phyloP scores from a whole-genome alignment of 2,888 invertebrate genomes.

The Abrostola tripartita region DNA sequence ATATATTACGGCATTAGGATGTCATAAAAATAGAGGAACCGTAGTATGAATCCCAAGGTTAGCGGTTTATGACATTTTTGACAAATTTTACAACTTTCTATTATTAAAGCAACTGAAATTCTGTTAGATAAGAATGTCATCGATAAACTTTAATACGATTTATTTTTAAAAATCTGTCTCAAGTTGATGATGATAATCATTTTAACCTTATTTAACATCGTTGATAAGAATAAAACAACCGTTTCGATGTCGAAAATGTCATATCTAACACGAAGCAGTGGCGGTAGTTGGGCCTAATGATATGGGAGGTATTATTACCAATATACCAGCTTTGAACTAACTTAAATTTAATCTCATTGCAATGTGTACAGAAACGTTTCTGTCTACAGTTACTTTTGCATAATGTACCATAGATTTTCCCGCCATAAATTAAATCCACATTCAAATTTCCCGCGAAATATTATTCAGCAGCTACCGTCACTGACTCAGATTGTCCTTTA shows the following conservation, averaged over 20 bases:
- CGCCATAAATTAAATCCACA: conserved; percentile 13
- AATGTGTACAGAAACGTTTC: not conserved
- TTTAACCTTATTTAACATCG: not conserved
- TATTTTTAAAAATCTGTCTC: too few relatives aligned
- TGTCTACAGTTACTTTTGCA: not conserved
- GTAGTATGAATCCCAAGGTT: conserved; percentile 31
- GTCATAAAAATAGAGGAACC: conserved; percentile 41
- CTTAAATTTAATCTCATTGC: not conserved
- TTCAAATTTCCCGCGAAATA: conserved; percentile 18
- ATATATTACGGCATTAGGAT: conserved; percentile 20
- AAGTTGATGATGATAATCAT: too few relatives aligned
- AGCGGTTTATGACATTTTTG: conserved; percentile 37
- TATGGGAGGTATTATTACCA: not conserved
- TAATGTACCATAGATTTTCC: conserved; percentile 30
- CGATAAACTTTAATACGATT: too few relatives aligned
- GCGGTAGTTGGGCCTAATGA: conserved; percentile 5
- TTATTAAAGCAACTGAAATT: not conserved
- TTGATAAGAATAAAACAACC: not conserved
- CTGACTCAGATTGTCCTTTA: conserved; percentile 6
- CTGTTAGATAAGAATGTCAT: too few relatives aligned
- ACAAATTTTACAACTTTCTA: conserved; percentile 11
- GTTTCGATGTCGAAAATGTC: conserved; percentile 21
- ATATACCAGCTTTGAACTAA: not conserved
- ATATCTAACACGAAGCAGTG: conserved; percentile 16
- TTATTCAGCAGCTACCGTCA: conserved; percentile 21